Evolutionary conservation across 2,797 vertebrate genomes (phyloP).

Genomic region (Schizopygopsis malacanthus): DNA sequence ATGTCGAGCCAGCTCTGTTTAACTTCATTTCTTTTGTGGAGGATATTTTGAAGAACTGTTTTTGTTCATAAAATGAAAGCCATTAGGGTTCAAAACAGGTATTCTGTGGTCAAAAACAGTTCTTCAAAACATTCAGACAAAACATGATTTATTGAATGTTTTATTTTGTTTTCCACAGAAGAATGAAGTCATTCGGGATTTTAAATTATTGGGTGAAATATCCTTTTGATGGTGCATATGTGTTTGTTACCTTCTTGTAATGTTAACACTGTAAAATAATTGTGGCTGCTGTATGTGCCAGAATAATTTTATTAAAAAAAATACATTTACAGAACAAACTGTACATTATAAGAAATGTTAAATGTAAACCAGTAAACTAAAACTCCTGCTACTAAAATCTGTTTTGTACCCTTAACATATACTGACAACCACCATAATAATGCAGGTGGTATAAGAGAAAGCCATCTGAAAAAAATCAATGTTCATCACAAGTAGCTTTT

Average conservation of each 20-base stretch:
- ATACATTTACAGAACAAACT: too few relatives aligned
- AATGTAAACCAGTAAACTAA: neutral
- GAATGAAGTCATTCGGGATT: neutral
- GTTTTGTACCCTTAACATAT: neutral
- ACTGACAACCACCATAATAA: neutral
- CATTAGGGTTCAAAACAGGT: neutral
- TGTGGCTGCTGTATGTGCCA: too few relatives aligned
- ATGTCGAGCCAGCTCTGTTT: neutral
- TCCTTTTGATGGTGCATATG: constrained; percentile 19
- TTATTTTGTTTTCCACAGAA: neutral
- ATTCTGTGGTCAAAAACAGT: constrained; percentile 13
- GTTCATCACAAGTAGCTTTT: too few relatives aligned
- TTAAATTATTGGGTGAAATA: neutral
- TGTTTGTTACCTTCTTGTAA: neutral
- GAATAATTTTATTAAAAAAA: too few relatives aligned
- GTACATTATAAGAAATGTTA: neutral
- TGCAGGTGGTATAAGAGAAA: too few relatives aligned
- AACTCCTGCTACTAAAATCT: neutral
- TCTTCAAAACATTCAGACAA: neutral
- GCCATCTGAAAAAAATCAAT: too few relatives aligned
- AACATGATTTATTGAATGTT: too few relatives aligned
- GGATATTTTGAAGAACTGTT: neutral
- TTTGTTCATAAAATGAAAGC: neutral
- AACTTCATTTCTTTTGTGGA: neutral
- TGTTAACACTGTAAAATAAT: neutral